phyloP scores from a whole-genome alignment of 2,888 invertebrate genomes.

The Pollenia angustigena region DNA sequence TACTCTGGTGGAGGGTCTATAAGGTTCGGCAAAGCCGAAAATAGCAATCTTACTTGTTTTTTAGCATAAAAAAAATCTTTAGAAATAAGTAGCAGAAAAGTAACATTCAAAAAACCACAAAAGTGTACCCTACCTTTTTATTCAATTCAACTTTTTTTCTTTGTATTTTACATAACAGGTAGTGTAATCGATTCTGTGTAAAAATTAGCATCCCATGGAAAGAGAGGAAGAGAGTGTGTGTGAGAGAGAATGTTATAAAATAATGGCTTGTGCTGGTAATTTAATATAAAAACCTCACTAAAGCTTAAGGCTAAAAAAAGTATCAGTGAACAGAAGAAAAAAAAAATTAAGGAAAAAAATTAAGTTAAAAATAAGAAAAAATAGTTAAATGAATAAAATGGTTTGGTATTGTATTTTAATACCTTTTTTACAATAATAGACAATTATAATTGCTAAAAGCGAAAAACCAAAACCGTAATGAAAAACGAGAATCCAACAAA shows the following conservation, averaged over 20 bases:
- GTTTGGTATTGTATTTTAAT: conserved; percentile 33
- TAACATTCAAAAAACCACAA: background rate
- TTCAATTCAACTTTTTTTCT: background rate
- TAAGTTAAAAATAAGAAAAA: background rate
- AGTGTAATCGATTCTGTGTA: background rate
- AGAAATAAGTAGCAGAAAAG: background rate
- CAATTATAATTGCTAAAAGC: conserved; percentile 39
- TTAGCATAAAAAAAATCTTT: too few relatives aligned
- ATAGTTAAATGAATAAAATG: conserved; percentile 26
- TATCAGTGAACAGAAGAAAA: background rate
- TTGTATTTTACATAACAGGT: background rate
- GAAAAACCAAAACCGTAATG: background rate
- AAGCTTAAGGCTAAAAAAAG: conserved; percentile 40
- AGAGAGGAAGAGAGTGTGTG: too few relatives aligned
- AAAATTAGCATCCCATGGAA: background rate
- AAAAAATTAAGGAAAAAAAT: conserved; percentile 1
- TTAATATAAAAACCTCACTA: conserved; percentile 45
- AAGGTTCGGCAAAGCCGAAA: too few relatives aligned
- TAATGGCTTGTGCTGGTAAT: conserved; percentile 31
- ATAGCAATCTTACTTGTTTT: too few relatives aligned
- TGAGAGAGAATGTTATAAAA: background rate
- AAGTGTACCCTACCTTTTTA: background rate
- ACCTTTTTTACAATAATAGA: conserved; percentile 10
- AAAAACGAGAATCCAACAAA: background rate
- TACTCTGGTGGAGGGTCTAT: too few relatives aligned